Base-by-base conservation (phyloP, 2,888 invertebrate species). In the Ernsta delagoae region DNA sequence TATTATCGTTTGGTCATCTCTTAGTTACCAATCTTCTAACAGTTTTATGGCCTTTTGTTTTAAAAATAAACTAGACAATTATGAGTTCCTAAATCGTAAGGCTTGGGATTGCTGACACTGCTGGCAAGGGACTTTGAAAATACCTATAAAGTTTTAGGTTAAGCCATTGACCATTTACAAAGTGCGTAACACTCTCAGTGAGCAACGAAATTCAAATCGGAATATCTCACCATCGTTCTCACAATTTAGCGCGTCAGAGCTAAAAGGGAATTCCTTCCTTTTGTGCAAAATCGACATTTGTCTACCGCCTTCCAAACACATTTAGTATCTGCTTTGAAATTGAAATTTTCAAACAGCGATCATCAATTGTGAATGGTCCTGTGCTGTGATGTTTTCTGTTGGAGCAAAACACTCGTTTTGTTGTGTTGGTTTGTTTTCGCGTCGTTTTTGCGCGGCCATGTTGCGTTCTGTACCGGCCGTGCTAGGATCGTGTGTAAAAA, bases 401-500 rank as follows among this genome's bases (percentile, higher is more conserved):
- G 39, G 56, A 39, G 68, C 56, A 68, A 68, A 68, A 68, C 61
- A 56, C 50, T 48, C 57, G 65, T 61, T 66, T 60, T 66, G 53
- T 53, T 60, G 54, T 12, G 41, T 54, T 56, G 68, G 12, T 39
- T 59, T 59, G 57, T 68, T 68, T 62, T 62, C 48, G 9, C 39
- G 48, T 45, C 61, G 68, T 68, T 68, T 68, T 68, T 68, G 68
- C 56, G 56, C 67, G 36, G 56, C 62, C 68, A 57, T 62, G 68
- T 62, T 50, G 60, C 31, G 48, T 60, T 43, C 54, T 60, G 36
- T 16, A 16, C 3, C 39, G 43, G 16, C 53, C 16, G 56, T 61
- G 45, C 54, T n/a, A 11, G 24, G n/a, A 56, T 56, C 54, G 62
- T 48, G 61, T 60, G 61, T 62, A 68, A 68, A 68, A 68, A 68